These are phyloP conservation scores for Hafferia zeledoni DNA, from an alignment of 2,797 vertebrate genomes.

Conservation along the genomic window DNA sequence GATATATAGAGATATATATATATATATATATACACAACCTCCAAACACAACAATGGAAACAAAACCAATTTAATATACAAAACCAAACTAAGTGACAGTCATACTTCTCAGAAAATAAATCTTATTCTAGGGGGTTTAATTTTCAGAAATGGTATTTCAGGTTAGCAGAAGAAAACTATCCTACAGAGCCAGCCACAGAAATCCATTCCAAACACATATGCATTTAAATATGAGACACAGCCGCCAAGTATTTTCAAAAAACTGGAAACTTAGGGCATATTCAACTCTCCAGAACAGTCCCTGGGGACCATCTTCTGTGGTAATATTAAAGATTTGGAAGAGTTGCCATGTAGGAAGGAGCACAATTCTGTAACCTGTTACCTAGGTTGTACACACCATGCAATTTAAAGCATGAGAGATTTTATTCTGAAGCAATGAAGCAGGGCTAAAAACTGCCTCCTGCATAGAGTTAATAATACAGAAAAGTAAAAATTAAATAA, in stretches of 20 bases:
- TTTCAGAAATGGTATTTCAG: background rate
- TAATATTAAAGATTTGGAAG: background rate
- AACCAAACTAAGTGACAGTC: background rate
- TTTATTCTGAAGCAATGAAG: background rate
- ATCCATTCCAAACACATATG: background rate
- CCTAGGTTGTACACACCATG: background rate
- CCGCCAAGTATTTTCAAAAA: background rate
- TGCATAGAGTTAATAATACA: background rate
- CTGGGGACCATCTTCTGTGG: background rate
- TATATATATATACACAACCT: background rate
- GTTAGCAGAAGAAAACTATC: background rate
- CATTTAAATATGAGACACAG: background rate
- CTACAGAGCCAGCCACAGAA: background rate
- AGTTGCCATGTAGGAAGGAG: background rate
- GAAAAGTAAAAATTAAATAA: slow-evolving; percentile 2
- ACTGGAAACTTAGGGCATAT: background rate
- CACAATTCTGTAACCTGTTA: background rate
- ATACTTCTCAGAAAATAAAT: background rate
- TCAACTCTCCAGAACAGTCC: background rate
- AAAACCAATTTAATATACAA: background rate
- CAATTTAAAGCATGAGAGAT: background rate
- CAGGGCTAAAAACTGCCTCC: background rate
- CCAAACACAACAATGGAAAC: background rate
- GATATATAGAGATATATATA: background rate
- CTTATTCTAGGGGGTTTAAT: background rate